Base-by-base conservation (phyloP, 2,797 vertebrate genomes). In the Iguana delicatissima region DNA sequence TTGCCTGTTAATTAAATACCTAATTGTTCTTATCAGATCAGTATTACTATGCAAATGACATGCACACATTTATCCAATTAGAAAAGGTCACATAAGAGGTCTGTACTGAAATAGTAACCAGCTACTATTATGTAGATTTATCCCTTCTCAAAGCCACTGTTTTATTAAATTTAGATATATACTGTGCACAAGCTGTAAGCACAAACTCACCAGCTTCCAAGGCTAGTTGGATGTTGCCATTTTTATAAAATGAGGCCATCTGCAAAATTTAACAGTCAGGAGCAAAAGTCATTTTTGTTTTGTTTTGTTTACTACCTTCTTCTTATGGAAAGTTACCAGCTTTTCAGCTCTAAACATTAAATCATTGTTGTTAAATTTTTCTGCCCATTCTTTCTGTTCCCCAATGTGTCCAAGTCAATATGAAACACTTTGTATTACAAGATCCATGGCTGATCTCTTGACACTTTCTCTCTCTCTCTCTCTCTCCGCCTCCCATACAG, bases 1-100 rank as follows among this genome's bases (percentile, higher is more conserved):
- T 46, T 69, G 80, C 57, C 81, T 91, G 88, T 88, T 93, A 85
- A 80, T 93, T 87, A 90, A 83, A 80, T 87, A 6, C n/a, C 89
- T 91, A 76, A 89, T 88, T 77, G 26, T 69, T 92, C 74, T 92
- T 92, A 84, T 32, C 18, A 22, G 32, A 69, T 77, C 35, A 77
- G 81, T 8, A 89, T 83, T 86, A 46, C 24, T 59, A 46, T 35
- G 29, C 2, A 82, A 92, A n/a, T 72, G 83, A 82, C 0, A 85
- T 57, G 57, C 13, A 62, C 46, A 16, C 2, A 52, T 84, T 92
- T 93, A 92, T 91, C 42, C 69, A 77, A 32, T 85, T 84, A n/a
- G 13, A 93, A 93, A 20, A 35, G 77, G 88, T 84, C 74, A 50
- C 9, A 79, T 46, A 89, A 67, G 55, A 14, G 55, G 16, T 57